Evolutionary conservation across 2,113 vertebrate species (phyloP).

Genomic region (Chionis minor): DNA sequence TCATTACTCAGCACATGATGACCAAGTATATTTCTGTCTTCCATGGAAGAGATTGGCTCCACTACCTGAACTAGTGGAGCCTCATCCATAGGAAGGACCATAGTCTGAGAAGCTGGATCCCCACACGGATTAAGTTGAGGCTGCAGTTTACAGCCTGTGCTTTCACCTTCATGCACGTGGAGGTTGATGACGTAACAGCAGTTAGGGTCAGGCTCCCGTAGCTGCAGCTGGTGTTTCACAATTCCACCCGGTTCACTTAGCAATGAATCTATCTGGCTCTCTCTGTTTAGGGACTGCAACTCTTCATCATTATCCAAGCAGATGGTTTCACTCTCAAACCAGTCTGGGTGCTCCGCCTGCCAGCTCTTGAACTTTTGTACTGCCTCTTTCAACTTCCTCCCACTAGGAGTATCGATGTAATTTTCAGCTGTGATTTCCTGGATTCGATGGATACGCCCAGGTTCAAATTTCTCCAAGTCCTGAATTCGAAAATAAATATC

Average conservation of each 20-base stretch:
- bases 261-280: conserved; percentile 20
- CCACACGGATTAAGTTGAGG: not conserved
- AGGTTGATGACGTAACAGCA: conserved; percentile 29
- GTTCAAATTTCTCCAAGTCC: conserved; percentile 89
- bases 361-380: conserved; percentile 80
- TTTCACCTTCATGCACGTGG: not conserved
- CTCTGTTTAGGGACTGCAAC: conserved; percentile 43
- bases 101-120: not conserved
- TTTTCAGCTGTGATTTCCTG: conserved; percentile 79
- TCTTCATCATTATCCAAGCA: conserved; percentile 60
- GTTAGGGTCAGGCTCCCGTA: conserved; percentile 42
- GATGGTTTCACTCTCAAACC: conserved; percentile 86
- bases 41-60: not conserved
- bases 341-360: conserved; percentile 82
- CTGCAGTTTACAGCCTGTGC: not conserved
- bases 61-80: not conserved
- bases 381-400: conserved; percentile 79
- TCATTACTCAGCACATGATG: conserved; percentile 29
- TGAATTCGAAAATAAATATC: conserved; percentile 91
- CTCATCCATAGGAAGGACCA: not conserved
- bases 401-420: conserved; percentile 76
- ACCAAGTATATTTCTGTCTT: not conserved
- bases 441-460: conserved; percentile 80
- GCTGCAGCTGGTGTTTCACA: conserved; percentile 63
- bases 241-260: conserved; percentile 20